These are phyloP conservation scores for Lamprologus callipterus DNA, from an alignment of 2,113 vertebrate species.

Conservation along the genomic window DNA sequence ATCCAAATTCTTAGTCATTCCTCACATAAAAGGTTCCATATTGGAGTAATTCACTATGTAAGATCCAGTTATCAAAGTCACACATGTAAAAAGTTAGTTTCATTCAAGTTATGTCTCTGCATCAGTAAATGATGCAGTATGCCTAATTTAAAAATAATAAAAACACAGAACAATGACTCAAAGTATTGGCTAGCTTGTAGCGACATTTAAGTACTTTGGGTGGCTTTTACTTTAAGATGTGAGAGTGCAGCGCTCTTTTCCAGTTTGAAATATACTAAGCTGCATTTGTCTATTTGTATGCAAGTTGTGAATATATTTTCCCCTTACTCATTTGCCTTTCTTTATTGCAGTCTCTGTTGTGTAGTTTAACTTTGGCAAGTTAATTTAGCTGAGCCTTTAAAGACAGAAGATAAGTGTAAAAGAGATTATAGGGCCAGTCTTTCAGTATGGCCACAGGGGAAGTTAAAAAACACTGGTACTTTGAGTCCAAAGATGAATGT, in stretches of 20 bases:
- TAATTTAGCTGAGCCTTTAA: not conserved
- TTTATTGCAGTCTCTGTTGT: not conserved
- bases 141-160: not conserved
- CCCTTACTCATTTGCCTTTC: not conserved
- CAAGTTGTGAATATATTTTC: not conserved
- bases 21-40: not conserved
- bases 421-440: not conserved
- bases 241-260: not conserved
- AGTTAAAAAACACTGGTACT: not conserved
- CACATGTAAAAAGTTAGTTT: not conserved
- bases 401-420: not conserved
- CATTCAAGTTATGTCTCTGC: not conserved
- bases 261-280: not conserved
- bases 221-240: not conserved
- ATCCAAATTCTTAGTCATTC: not conserved
- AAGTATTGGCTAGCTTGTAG: not conserved
- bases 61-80: not conserved
- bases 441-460: not conserved
- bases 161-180: not conserved
- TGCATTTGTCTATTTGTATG: not conserved
- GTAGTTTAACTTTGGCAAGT: not conserved
- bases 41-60: not conserved
- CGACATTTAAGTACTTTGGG: not conserved
- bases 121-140: not conserved
- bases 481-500: not conserved